Evolutionary conservation across 2,888 invertebrate species (phyloP).

Genomic region (Trachelus iudaicus): DNA sequence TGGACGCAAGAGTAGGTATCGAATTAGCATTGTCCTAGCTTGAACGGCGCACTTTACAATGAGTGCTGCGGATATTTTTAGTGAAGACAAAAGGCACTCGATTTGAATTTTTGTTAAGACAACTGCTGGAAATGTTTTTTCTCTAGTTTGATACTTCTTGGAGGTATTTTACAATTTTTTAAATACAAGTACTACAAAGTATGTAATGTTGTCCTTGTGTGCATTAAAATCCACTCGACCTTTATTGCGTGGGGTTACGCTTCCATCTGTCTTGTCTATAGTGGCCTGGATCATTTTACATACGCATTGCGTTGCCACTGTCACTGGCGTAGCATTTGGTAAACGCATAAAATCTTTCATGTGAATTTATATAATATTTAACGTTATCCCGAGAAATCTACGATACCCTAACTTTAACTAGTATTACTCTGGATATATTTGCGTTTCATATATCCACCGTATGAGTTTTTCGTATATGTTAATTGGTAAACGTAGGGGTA

Average conservation of each 20-base stretch:
- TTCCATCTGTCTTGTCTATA: constrained; percentile 40
- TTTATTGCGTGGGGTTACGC: constrained; percentile 59
- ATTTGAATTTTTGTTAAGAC: not conserved
- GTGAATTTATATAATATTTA: not conserved
- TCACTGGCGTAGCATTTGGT: constrained; percentile 50
- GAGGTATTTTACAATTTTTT: not conserved
- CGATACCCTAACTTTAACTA: not conserved
- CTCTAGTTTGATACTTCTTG: not conserved
- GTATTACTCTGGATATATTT: not conserved
- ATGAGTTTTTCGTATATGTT: not conserved
- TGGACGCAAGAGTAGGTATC: not conserved
- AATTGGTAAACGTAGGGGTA: not conserved
- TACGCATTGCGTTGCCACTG: constrained; percentile 34
- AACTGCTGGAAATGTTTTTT: not conserved
- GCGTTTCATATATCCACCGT: not conserved
- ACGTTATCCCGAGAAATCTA: not conserved
- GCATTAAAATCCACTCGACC: constrained; percentile 58
- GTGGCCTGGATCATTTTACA: constrained; percentile 39
- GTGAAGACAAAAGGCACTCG: not conserved
- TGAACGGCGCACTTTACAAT: constrained; percentile 5
- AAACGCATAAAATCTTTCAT: not conserved
- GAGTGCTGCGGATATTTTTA: not conserved
- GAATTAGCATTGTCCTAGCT: constrained; percentile 34
- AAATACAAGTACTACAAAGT: not conserved
- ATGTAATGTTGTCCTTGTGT: not conserved